Conservation (phyloP, 2,888 invertebrate species). For the Dascillus cervinus region DNA sequence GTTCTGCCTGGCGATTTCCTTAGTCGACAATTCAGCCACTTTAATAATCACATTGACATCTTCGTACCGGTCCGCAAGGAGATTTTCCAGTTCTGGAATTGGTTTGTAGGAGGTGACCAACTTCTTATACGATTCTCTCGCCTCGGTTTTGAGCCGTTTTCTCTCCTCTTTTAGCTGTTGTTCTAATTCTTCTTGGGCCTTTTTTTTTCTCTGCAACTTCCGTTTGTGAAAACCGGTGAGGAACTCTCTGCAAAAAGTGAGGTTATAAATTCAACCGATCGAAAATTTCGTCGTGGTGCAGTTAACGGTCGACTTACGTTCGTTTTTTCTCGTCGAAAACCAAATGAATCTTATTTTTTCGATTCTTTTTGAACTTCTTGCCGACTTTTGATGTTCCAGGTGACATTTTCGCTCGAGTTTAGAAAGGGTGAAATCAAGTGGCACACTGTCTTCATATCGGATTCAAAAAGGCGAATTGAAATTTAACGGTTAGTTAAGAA, state of each 20-base stretch:
- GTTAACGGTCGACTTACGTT: conserved; percentile 48
- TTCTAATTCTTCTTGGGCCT: conserved; percentile 66
- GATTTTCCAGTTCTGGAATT: conserved; percentile 60
- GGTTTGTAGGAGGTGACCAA: conserved; percentile 64
- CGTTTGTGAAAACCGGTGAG: conserved; percentile 75
- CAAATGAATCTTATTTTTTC: conserved; percentile 45
- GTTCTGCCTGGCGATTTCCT: conserved; percentile 60
- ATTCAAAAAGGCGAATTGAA: too few relatives aligned
- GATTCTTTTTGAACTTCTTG: conserved; percentile 34
- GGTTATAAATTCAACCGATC: conserved; percentile 5
- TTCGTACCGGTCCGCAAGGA: conserved; percentile 64
- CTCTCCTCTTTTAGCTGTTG: conserved; percentile 66
- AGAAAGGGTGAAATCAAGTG: too few relatives aligned
- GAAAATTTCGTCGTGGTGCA: neutral
- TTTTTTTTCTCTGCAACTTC: conserved; percentile 66
- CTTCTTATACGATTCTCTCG: conserved; percentile 64
- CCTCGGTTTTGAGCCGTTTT: conserved; percentile 67
- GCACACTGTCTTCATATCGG: too few relatives aligned
- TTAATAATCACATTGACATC: conserved; percentile 72
- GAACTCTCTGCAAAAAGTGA: conserved; percentile 60
- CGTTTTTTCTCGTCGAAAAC: conserved; percentile 55
- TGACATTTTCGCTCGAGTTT: too few relatives aligned
- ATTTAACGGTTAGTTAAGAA: too few relatives aligned
- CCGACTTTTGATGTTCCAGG: too few relatives aligned
- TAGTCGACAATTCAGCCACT: conserved; percentile 65